phyloP scores from a whole-genome alignment of 2,113 vertebrate genomes.

The Ceyx cyanopectus region DNA sequence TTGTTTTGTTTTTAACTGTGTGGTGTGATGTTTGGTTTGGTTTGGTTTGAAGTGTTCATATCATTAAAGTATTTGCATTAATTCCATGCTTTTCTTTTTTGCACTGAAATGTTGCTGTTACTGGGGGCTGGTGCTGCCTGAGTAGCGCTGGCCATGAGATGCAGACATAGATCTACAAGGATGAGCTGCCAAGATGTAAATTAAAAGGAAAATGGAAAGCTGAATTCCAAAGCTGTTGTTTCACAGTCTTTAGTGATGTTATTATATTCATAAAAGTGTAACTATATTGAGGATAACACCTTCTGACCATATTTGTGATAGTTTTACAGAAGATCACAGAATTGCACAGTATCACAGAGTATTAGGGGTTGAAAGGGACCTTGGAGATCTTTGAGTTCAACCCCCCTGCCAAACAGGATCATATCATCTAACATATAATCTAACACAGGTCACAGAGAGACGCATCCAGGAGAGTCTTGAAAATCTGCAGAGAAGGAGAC shows the following conservation, averaged over 20 bases:
- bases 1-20: neutral
- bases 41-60: neutral
- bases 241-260: neutral
- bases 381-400: too few relatives aligned
- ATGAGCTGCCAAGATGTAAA: neutral
- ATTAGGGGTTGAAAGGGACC: too few relatives aligned
- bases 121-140: neutral
- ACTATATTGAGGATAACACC: neutral
- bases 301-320: neutral
- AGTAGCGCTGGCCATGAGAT: fast-evolving
- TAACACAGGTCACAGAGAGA: too few relatives aligned
- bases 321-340: neutral
- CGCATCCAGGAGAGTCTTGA: too few relatives aligned
- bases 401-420: too few relatives aligned
- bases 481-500: too few relatives aligned
- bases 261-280: neutral
- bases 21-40: neutral
- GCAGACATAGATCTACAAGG: too few relatives aligned
- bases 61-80: neutral
- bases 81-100: neutral
- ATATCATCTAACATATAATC: too few relatives aligned
- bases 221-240: neutral
- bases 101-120: neutral
- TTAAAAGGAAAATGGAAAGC: neutral
- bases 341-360: too few relatives aligned